A percentile compares a stretch with the other conserved stretches of the same genome.
Evolutionary conservation across 2,113 vertebrate species (phyloP).

Genomic region (Megaceryle torquata): DNA sequence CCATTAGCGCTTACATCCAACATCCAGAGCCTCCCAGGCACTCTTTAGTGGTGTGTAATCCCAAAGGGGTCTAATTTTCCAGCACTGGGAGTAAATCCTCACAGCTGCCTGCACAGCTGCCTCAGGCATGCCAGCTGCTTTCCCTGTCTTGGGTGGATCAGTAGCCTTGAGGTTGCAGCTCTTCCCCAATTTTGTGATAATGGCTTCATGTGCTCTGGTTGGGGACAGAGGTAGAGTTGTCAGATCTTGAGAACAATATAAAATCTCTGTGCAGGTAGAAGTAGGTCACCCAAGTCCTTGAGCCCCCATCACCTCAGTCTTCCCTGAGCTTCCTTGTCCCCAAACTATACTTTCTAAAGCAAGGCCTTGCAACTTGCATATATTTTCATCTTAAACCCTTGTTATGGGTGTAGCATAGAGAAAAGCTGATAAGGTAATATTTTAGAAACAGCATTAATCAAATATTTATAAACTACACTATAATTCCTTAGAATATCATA

Average conservation of each 20-base stretch:
- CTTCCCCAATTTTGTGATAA: background rate
- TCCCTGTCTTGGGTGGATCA: background rate
- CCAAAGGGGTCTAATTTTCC: background rate
- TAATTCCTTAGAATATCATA: background rate
- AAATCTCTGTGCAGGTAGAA: background rate
- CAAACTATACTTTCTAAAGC: background rate
- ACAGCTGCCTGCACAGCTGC: background rate
- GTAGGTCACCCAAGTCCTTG: background rate
- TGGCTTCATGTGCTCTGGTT: background rate
- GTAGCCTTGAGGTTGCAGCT: background rate
- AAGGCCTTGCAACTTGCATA: background rate
- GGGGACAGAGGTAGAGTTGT: background rate
- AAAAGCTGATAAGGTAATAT: background rate
- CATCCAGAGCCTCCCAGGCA: background rate
- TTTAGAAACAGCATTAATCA: background rate
- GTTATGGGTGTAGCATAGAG: background rate
- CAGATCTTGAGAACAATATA: background rate
- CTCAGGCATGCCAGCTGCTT: background rate
- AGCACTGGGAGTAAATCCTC: background rate
- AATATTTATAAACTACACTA: slow-evolving; percentile 23
- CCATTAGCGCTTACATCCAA: fast-evolving
- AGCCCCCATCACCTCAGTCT: background rate
- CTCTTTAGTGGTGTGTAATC: background rate
- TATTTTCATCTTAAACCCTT: background rate
- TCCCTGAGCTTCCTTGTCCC: background rate